Evolutionary conservation across 2,888 invertebrate genomes (phyloP), one percentile per base, ranked within the genome.

Genomic region (Sinhomidia bicolor): DNA sequence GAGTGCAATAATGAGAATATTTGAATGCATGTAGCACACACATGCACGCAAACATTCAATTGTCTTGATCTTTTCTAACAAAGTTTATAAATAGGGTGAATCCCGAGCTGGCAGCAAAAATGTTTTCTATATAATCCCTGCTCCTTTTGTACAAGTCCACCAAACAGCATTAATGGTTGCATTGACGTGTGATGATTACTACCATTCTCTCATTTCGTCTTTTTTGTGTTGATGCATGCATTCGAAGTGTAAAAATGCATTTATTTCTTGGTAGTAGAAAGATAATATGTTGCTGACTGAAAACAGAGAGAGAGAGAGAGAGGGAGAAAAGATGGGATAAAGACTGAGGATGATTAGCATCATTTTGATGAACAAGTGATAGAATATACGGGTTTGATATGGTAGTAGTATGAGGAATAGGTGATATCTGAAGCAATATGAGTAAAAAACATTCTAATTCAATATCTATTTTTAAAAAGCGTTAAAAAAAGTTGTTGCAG

Each of bases 181-280:
- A 68, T 68, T 68, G 41, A 68, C 29, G 62, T 36, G 62, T 62
- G 62, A 68, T 68, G 36, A 68, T 68, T 36, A 68, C 68, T 36
- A 68, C 41, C 14, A 68, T 68, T 41, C 20, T 41, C 20, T 17
- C 17, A 4, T 20, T 6, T 54, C 44, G 51, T 17, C 54, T 57
- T 54, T 17, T 54, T 54, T 54, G 47, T 47, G 54, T n/a, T 6
- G 36, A 36, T 36, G 36, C 36, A 36, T 3, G 4, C 36, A 36
- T 36, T 36, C 36, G 7, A 36, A 5, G 7, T 36, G 7, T 36
- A 5, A 36, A 5, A 36, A 36, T 20, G 20, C 20, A 4, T 10
- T 14, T 7, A 51, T 51, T 4, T 51, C 51, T 51, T 29, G 7
- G 62, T 47, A 14, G 12, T 47, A 47, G 5, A 26, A 62, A 7